Conservation (phyloP, 2,888 invertebrate genomes). For the Allygus modestus region DNA sequence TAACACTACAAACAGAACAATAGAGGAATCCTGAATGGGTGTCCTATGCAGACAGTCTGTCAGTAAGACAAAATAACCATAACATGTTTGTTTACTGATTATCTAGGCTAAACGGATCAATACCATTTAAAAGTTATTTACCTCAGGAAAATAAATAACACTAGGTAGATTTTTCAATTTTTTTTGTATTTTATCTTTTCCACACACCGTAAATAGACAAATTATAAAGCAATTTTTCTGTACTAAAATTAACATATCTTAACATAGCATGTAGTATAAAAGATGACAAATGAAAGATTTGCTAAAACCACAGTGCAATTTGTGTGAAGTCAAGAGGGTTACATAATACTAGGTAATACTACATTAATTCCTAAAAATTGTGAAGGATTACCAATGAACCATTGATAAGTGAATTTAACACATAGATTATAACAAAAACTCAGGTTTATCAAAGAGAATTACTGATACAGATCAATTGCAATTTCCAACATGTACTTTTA, state of each 20-base stretch:
- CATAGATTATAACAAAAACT: too few relatives aligned
- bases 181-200: constrained; percentile 20
- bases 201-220: constrained; percentile 14
- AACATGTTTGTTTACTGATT: too few relatives aligned
- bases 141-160: too few relatives aligned
- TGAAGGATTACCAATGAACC: constrained; percentile 17
- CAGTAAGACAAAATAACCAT: too few relatives aligned
- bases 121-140: too few relatives aligned
- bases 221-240: constrained; percentile 25
- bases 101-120: too few relatives aligned
- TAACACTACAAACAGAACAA: too few relatives aligned
- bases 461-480: too few relatives aligned
- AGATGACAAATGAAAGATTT: constrained; percentile 1
- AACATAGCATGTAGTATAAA: constrained; percentile 22
- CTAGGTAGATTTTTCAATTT: background rate
- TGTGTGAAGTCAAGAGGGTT: background rate
- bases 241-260: constrained; percentile 42
- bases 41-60: too few relatives aligned
- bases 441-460: too few relatives aligned
- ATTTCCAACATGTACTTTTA: too few relatives aligned
- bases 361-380: background rate
- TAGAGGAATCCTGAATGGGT: too few relatives aligned
- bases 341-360: constrained; percentile 24
- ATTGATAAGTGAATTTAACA: background rate
- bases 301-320: constrained; percentile 23